These are phyloP conservation scores for Mormoops blainvillei DNA, from an alignment of 2,113 vertebrate species.

Conservation along the genomic window DNA sequence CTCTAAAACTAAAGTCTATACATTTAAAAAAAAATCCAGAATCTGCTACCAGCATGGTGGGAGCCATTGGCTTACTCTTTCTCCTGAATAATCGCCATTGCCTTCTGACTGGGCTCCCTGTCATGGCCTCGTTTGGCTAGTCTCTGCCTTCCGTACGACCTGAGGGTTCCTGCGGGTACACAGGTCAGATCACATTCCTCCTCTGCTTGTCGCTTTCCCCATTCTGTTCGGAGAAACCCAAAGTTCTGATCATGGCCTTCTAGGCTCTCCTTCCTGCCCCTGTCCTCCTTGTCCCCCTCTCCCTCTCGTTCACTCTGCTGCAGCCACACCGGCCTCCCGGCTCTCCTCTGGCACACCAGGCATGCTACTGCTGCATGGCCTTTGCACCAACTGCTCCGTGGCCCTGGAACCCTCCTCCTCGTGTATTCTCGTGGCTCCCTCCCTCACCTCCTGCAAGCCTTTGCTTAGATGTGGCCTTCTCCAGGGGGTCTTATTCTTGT, in stretches of 20 bases:
- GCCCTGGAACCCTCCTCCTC: background rate
- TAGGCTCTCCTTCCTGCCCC: background rate
- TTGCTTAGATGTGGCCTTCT: background rate
- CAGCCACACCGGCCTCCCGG: background rate
- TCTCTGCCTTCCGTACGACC: background rate
- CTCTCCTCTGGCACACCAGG: background rate
- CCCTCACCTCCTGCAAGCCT: background rate
- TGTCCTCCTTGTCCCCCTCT: background rate
- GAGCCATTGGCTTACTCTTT: background rate
- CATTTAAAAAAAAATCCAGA: background rate
- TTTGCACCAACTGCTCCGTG: background rate
- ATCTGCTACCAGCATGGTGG: background rate
- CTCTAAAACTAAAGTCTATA: background rate
- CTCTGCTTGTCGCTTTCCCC: background rate
- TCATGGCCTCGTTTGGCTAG: background rate
- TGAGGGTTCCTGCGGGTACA: background rate
- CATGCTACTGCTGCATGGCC: rapidly evolving
- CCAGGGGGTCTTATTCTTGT: background rate
- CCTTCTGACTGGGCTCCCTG: background rate
- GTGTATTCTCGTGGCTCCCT: rapidly evolving
- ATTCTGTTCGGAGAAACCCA: background rate
- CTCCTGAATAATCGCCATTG: background rate
- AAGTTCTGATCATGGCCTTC: background rate
- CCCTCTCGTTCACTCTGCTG: background rate
- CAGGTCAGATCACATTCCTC: background rate